Evolutionary conservation across 2,797 vertebrate genomes (phyloP).

Genomic region (Caiman crocodilus): DNA sequence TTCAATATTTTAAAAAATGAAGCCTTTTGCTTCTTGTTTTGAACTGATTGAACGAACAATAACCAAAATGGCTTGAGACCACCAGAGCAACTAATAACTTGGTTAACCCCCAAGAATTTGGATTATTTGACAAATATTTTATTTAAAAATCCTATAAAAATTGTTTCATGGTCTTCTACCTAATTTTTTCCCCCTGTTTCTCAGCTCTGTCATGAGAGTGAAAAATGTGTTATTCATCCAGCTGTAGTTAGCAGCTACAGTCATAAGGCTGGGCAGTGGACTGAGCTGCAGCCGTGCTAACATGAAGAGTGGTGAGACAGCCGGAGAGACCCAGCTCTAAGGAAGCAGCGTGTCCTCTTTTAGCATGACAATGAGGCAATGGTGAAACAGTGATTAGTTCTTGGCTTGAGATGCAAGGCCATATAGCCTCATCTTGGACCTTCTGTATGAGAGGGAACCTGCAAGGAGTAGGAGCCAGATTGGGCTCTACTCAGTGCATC

Average conservation of each 20-base stretch:
- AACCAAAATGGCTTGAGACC: too few relatives aligned
- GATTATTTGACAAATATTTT: too few relatives aligned
- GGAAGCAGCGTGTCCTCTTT: neutral
- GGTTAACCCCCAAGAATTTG: too few relatives aligned
- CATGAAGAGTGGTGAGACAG: neutral
- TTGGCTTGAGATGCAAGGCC: neutral
- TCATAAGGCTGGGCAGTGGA: neutral
- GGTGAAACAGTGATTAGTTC: neutral
- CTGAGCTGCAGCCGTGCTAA: neutral
- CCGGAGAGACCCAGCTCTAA: neutral
- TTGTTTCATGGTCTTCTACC: neutral
- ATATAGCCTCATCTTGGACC: neutral
- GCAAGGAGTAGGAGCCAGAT: neutral
- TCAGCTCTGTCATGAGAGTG: neutral
- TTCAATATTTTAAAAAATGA: neutral
- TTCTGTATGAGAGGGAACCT: neutral
- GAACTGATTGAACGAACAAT: rapidly evolving
- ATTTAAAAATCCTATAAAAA: too few relatives aligned
- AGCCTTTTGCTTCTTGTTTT: neutral
- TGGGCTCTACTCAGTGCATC: neutral
- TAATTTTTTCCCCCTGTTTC: neutral
- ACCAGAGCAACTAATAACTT: too few relatives aligned
- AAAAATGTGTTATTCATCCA: neutral
- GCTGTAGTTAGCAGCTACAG: rapidly evolving
- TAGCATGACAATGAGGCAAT: neutral